Evolutionary conservation across 2,888 invertebrate species (phyloP).

Genomic region (Pantelozetes paolii): DNA sequence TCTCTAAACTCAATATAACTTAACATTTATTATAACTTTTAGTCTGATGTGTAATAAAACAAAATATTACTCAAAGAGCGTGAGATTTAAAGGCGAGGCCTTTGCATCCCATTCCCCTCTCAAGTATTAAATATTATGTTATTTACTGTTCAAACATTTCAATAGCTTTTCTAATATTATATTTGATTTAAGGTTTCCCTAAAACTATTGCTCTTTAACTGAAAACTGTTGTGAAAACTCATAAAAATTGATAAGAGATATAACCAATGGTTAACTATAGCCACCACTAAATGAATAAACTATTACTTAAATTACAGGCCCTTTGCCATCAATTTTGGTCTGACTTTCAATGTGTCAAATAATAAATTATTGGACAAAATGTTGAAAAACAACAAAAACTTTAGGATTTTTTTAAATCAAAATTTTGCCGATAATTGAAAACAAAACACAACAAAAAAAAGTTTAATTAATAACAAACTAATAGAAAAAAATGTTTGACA

Average conservation of each 20-base stretch:
- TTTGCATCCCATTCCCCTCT: not conserved
- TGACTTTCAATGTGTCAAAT: not conserved
- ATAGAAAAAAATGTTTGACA: not conserved
- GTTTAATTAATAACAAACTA: not conserved
- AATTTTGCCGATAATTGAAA: no score
- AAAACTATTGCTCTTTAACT: not conserved
- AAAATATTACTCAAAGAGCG: slow-evolving; percentile 10
- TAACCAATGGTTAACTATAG: not conserved
- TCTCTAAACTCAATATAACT: slow-evolving; percentile 15
- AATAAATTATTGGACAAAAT: not conserved
- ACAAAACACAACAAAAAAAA: not conserved
- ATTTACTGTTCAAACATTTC: slow-evolving; percentile 24
- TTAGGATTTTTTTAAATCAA: no score
- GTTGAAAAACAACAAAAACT: not conserved
- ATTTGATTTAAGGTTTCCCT: not conserved
- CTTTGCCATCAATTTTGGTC: not conserved
- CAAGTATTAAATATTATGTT: slow-evolving; percentile 16
- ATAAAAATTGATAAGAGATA: slow-evolving; percentile 21
- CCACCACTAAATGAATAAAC: not conserved
- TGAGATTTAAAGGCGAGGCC: slow-evolving; percentile 26
- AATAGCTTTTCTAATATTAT: not conserved
- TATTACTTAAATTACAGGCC: not conserved
- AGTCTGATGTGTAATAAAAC: slow-evolving; percentile 7
- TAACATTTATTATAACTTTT: slow-evolving; percentile 7
- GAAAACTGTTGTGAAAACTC: not conserved